Evolutionary conservation across 2,113 vertebrate genomes (phyloP).

Genomic region (Coregonus clupeaformis): DNA sequence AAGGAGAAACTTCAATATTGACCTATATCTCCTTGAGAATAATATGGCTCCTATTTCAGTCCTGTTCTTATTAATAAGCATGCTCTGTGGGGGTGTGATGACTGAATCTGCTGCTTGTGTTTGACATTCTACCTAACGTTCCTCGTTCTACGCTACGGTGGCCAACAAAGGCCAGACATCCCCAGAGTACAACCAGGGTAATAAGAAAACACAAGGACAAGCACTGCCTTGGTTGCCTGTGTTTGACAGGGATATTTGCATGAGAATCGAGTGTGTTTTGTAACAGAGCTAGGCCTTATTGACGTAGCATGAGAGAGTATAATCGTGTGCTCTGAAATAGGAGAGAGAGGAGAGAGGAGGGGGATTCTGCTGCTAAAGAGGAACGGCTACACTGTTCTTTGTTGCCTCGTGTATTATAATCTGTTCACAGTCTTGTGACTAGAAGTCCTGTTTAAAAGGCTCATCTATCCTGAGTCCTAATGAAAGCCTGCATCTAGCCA

Average conservation of each 20-base stretch:
- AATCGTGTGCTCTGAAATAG: not conserved
- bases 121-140: constrained; percentile 72
- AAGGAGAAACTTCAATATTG: constrained; percentile 63
- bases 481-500: constrained; percentile 3
- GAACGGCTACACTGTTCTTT: constrained; percentile 7
- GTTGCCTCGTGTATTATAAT: constrained; percentile 10
- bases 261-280: constrained; percentile 9
- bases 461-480: constrained; percentile 46
- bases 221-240: not conserved
- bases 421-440: constrained; percentile 21
- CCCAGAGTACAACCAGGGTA: constrained; percentile 16
- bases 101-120: constrained; percentile 40
- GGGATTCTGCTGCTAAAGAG: constrained; percentile 8
- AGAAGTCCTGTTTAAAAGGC: constrained; percentile 41
- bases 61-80: constrained; percentile 30
- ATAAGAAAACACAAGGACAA: constrained; percentile 33
- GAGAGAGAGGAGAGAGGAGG: no score
- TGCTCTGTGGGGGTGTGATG: constrained; percentile 36
- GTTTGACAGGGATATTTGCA: constrained; percentile 25
- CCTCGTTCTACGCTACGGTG: constrained; percentile 50
- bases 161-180: constrained; percentile 55
- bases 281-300: constrained; percentile 1
- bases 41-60: constrained; percentile 70
- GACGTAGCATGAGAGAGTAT: not conserved
- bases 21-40: constrained; percentile 72